These are phyloP conservation scores for Tenualosa thibaudeaui DNA, from an alignment of 2,797 vertebrate genomes.

Conservation along the genomic window DNA sequence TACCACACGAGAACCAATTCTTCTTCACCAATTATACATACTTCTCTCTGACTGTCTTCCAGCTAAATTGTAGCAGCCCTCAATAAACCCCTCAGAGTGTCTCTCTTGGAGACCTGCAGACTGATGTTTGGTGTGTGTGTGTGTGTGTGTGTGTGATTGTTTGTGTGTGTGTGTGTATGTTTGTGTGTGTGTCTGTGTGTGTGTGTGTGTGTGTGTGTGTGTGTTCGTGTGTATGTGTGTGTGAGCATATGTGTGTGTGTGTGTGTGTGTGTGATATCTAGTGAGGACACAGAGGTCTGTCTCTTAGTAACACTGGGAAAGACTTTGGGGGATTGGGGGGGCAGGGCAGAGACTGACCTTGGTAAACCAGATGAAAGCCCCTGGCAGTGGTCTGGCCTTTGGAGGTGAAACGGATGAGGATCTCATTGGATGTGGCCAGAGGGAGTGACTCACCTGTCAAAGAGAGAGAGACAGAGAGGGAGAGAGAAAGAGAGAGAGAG, in stretches of 20 bases:
- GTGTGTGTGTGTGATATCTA: not conserved
- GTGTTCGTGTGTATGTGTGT: too few species aligned
- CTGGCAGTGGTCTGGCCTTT: conserved; percentile 90
- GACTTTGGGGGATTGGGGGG: too few species aligned
- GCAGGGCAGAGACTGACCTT: conserved; percentile 75
- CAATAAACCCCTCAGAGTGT: too few species aligned
- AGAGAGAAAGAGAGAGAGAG: not conserved
- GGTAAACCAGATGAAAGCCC: conserved; percentile 97
- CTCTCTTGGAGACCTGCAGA: too few species aligned
- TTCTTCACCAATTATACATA: too few species aligned
- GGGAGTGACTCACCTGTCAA: conserved; percentile 92
- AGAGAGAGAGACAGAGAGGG: conserved; percentile 35
- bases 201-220: not conserved
- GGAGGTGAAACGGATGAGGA: conserved; percentile 92
- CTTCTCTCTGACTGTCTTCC: not conserved
- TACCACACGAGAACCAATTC: too few species aligned
- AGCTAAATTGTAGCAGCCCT: too few species aligned
- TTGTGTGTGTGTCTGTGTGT: not conserved
- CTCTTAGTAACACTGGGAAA: too few species aligned
- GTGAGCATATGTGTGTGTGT: not conserved
- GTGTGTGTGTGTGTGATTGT: too few species aligned
- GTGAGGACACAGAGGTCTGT: too few species aligned
- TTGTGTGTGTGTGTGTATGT: not conserved
- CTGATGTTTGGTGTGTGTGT: too few species aligned
- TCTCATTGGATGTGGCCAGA: conserved; percentile 93